Base-by-base conservation (phyloP, 1,140 invertebrate species). In the Diorhabda sublineata region DNA sequence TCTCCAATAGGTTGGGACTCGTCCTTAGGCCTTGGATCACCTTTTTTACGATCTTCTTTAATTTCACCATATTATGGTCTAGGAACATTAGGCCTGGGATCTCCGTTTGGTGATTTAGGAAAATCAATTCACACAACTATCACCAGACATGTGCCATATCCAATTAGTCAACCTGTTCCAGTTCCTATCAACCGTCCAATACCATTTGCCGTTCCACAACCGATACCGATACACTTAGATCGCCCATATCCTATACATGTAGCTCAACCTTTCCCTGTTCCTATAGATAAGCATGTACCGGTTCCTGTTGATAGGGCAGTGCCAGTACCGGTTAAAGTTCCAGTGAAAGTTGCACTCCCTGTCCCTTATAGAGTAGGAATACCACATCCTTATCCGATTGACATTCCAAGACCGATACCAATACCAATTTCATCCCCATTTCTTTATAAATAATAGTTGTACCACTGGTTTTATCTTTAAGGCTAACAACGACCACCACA, bases 191-290 rank as follows among this genome's bases (percentile, higher is more conserved):
- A 73, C n/a, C 67, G 72, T 41, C 64, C 67, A 9, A 68, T 78
- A 26, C 72, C 74, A 58, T 74, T 78, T 41, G 73, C 72, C n/a
- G 77, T 80, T 9, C 73, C 75, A 26, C 74, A 76, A 59, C 72
- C 79, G 45, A 74, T 77, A 3, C 71, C 76, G 52, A 74, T 77
- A 6, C 76, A 75, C 57, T 77, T 80, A 11, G 77, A 78, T 62
- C 74, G 75, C 61, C 75, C 77, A 6, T 74, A 75, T 63, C 83
- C 83, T n/a, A 81, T 84, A 3, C 82, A 83, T 66, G 76, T 86
- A 5, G 74, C 79, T 0, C 83, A 83, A 74, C 85, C 85, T 3
- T 85, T 84, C 66, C 83, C 85, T 42, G 82, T 83, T 4, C 77
- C 78, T 3, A 82, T 86, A 0, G 83, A 83, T 41, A 84, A 81